Conservation (phyloP, 2,888 invertebrate genomes). For the Eupithecia vulgata region DNA sequence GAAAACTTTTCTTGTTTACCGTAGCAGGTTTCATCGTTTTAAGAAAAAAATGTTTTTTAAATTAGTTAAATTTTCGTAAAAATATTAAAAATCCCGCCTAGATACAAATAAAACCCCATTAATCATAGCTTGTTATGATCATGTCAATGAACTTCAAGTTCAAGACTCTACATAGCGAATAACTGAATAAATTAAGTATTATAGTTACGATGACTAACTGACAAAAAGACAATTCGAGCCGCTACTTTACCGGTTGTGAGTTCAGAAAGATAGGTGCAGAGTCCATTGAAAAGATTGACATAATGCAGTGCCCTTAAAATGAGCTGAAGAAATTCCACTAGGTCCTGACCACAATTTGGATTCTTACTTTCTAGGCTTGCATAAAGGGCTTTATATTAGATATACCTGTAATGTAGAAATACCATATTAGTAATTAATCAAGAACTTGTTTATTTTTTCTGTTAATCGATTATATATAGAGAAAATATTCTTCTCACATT, state of each 20-base stretch:
- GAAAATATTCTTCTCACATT: neutral
- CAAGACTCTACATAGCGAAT: neutral
- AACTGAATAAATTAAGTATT: neutral
- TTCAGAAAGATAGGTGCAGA: neutral
- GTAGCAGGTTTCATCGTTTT: neutral
- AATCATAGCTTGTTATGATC: neutral
- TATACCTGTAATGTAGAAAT: neutral
- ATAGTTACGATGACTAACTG: neutral
- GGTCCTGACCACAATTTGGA: neutral
- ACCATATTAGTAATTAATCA: neutral
- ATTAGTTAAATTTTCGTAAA: neutral
- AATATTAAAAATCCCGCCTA: neutral
- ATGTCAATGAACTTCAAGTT: slow-evolving; percentile 10
- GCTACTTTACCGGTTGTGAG: neutral
- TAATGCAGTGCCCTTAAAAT: neutral
- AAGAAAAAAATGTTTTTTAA: neutral
- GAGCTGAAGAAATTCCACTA: neutral
- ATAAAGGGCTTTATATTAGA: neutral
- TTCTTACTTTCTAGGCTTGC: neutral
- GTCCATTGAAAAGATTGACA: neutral
- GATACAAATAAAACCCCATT: neutral
- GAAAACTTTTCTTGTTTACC: neutral
- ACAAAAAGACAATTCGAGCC: neutral
- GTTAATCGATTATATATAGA: neutral
- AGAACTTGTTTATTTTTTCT: neutral